These are phyloP conservation scores for Orthonyx spaldingii DNA, from an alignment of 2,113 vertebrate genomes.

Conservation along the genomic window DNA sequence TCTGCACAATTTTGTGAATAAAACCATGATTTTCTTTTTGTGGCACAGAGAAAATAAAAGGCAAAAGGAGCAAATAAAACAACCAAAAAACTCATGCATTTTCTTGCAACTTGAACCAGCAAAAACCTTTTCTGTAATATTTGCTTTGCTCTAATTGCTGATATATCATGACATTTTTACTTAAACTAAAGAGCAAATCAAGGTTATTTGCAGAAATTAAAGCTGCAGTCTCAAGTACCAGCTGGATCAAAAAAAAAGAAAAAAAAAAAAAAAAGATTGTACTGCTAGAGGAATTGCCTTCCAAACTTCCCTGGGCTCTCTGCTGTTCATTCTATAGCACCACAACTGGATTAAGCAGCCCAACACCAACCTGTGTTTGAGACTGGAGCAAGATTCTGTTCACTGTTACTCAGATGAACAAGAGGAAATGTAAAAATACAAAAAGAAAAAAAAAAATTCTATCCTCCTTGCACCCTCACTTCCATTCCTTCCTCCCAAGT, in stretches of 20 bases:
- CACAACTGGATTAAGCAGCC: neutral
- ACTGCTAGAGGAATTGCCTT: neutral
- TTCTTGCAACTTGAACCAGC: neutral
- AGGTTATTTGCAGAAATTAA: neutral
- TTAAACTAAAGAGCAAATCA: neutral
- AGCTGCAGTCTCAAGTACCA: neutral
- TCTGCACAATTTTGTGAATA: neutral
- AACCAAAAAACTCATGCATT: neutral
- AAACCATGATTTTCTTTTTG: neutral
- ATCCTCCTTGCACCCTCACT: neutral
- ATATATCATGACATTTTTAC: neutral
- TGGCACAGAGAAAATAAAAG: neutral
- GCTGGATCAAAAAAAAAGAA: neutral
- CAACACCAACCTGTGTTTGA: neutral
- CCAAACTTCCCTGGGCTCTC: neutral
- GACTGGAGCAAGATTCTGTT: neutral
- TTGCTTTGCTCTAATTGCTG: neutral
- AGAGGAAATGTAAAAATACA: neutral
- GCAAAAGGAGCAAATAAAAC: neutral
- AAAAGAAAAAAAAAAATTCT: neutral
- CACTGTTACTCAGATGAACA: neutral
- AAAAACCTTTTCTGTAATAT: neutral
- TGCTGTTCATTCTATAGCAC: neutral
- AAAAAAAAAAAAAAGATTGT: neutral
- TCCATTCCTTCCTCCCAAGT: neutral